phyloP scores from a whole-genome alignment of 1,140 invertebrate genomes.

The Magallana angulata region DNA sequence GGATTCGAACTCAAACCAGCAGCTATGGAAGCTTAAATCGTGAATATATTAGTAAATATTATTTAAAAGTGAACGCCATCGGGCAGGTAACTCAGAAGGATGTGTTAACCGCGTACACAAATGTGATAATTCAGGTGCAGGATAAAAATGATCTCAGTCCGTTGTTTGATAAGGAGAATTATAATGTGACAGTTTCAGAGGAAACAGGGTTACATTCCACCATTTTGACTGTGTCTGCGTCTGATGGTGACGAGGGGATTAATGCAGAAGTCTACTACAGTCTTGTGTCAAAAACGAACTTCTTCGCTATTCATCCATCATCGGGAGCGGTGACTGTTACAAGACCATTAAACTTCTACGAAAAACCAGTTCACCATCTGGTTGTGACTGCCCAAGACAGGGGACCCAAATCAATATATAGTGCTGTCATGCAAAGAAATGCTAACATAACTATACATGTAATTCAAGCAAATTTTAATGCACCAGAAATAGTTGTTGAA shows the following conservation, averaged over 20 bases:
- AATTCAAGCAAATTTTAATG: slow-evolving; percentile 90
- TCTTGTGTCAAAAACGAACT: slow-evolving; percentile 89
- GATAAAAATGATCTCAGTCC: slow-evolving; percentile 96
- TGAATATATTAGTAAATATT: slow-evolving; percentile 91
- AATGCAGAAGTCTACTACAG: slow-evolving; percentile 98
- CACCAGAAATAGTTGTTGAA: slow-evolving; percentile 89
- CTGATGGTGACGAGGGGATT: slow-evolving; percentile 95
- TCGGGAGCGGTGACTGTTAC: slow-evolving; percentile 92
- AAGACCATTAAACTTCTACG: slow-evolving; percentile 83
- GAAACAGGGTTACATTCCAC: slow-evolving; percentile 89
- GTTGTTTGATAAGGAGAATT: slow-evolving; percentile 92
- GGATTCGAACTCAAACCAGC: slow-evolving; percentile 91
- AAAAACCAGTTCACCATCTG: slow-evolving; percentile 83
- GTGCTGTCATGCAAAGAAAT: slow-evolving; percentile 81
- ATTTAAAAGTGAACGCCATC: slow-evolving; percentile 89
- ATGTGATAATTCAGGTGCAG: slow-evolving; percentile 88
- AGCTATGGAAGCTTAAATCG: slow-evolving; percentile 92
- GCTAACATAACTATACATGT: slow-evolving; percentile 89
- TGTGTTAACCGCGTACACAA: slow-evolving; percentile 85
- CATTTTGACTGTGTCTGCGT: slow-evolving; percentile 85
- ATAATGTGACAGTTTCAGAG: slow-evolving; percentile 92
- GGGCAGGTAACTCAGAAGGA: slow-evolving; percentile 79
- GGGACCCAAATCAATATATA: slow-evolving; percentile 84
- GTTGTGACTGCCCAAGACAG: slow-evolving; percentile 91
- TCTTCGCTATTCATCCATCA: slow-evolving; percentile 95